Percentiles rank a stretch among this genome's conserved stretches.
Evolutionary conservation across 2,797 vertebrate genomes (phyloP).

Genomic region (Platyrinchus mystaceus): DNA sequence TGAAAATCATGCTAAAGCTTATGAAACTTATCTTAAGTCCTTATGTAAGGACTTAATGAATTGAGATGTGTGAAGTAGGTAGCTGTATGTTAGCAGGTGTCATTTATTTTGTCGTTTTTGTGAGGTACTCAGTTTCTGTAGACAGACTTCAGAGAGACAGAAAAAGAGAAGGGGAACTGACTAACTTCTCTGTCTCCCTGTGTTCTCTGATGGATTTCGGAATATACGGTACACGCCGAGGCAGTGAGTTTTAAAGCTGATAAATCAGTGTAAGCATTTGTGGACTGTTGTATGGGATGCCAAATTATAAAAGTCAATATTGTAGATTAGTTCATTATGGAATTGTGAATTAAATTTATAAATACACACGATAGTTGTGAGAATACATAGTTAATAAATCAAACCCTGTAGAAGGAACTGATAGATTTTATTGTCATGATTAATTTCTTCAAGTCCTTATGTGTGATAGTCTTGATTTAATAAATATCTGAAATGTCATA

Average conservation of each 20-base stretch:
- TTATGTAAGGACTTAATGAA: constrained; percentile 8
- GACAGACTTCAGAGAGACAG: neutral
- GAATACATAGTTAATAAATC: neutral
- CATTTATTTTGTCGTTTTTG: neutral
- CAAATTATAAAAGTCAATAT: neutral
- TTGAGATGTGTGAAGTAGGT: neutral
- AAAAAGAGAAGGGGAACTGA: neutral
- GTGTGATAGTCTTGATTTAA: neutral
- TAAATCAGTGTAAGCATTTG: neutral
- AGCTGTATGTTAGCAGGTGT: neutral
- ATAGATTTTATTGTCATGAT: neutral
- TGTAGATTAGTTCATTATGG: neutral
- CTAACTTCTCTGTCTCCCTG: neutral
- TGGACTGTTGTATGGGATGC: neutral
- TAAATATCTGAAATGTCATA: neutral
- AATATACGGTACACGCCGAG: neutral
- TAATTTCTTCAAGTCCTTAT: neutral
- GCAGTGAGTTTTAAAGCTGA: neutral
- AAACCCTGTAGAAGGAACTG: neutral
- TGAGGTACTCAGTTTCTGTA: neutral
- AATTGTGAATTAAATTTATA: neutral
- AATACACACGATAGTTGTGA: neutral
- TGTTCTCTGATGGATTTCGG: neutral
- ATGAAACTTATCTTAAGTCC: neutral
- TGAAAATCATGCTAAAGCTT: neutral